Conservation (phyloP, 2,797 vertebrate species). For the Hoplostethus mediterraneus region DNA sequence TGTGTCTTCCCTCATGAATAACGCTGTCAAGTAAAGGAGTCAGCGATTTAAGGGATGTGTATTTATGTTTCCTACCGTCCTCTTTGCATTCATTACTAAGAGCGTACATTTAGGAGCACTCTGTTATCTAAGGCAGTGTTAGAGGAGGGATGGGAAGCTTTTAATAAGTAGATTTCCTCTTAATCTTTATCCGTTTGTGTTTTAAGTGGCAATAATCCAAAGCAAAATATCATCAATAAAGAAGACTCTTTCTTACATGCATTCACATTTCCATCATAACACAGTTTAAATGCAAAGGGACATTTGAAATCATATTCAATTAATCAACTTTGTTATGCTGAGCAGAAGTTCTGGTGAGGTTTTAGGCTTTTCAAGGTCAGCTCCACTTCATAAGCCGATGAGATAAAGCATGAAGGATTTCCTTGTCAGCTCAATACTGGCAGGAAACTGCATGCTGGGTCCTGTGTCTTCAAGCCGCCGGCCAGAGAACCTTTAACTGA, state of each 20-base stretch:
- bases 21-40: slow-evolving; percentile 43
- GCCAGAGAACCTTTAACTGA: slow-evolving; percentile 59
- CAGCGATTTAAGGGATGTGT: slow-evolving; percentile 30
- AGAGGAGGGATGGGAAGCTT: slow-evolving; percentile 4
- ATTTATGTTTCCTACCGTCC: too few species aligned
- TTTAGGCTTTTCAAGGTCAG: slow-evolving; percentile 40
- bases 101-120: slow-evolving; percentile 16
- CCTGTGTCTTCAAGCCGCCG: slow-evolving; percentile 34
- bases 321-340: not conserved
- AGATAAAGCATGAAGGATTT: slow-evolving; percentile 61
- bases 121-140: too few species aligned
- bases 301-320: slow-evolving; percentile 9
- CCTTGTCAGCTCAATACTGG: slow-evolving; percentile 44
- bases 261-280: slow-evolving; percentile 7
- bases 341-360: not conserved
- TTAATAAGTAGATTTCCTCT: not conserved
- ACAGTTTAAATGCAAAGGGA: not conserved
- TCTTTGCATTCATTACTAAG: slow-evolving; percentile 30
- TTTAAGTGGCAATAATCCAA: too few species aligned
- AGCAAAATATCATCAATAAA: not conserved
- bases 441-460: slow-evolving; percentile 25
- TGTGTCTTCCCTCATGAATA: slow-evolving; percentile 24
- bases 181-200: not conserved
- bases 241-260: not conserved
- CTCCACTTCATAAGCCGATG: slow-evolving; percentile 39